phyloP scores from a whole-genome alignment of 2,797 vertebrate species.

The Myiotriccus ornatus region DNA sequence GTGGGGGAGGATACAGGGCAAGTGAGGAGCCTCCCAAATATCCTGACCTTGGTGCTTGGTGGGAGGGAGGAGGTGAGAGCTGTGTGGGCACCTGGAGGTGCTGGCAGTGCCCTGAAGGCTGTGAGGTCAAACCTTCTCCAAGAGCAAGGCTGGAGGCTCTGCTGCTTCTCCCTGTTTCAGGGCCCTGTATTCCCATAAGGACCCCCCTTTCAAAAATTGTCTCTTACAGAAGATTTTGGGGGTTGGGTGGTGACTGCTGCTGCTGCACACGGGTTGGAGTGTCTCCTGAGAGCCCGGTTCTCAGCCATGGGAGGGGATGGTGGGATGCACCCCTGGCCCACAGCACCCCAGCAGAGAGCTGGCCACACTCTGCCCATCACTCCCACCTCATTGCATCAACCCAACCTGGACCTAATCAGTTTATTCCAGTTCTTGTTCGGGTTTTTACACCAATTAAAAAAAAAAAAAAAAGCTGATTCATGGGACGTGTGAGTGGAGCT shows the following conservation, averaged over 20 bases:
- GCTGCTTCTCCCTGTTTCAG: not conserved
- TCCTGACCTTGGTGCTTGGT: not conserved
- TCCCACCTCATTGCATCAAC: not conserved
- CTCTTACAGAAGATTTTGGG: not conserved
- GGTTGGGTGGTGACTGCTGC: not conserved
- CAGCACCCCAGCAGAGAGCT: not conserved
- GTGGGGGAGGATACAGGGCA: not conserved
- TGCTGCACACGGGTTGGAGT: not conserved
- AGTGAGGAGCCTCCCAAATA: not conserved
- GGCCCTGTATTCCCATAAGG: not conserved
- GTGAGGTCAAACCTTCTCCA: not conserved
- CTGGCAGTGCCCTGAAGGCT: not conserved
- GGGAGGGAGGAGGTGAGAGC: not conserved
- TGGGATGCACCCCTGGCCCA: fast-evolving
- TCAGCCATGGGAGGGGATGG: not conserved
- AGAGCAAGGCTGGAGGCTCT: not conserved
- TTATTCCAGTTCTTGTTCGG: not conserved
- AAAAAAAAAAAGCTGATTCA: not conserved
- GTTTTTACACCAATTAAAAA: not conserved
- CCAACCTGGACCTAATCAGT: not conserved
- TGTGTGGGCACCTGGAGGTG: fast-evolving
- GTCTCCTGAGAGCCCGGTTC: not conserved
- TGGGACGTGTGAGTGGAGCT: fast-evolving
- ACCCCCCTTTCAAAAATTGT: not conserved
- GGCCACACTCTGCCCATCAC: fast-evolving